Evolutionary conservation across 2,113 vertebrate species (phyloP), one percentile per base, ranked within the genome.

Genomic region (Anarhynchus alexandrinus): DNA sequence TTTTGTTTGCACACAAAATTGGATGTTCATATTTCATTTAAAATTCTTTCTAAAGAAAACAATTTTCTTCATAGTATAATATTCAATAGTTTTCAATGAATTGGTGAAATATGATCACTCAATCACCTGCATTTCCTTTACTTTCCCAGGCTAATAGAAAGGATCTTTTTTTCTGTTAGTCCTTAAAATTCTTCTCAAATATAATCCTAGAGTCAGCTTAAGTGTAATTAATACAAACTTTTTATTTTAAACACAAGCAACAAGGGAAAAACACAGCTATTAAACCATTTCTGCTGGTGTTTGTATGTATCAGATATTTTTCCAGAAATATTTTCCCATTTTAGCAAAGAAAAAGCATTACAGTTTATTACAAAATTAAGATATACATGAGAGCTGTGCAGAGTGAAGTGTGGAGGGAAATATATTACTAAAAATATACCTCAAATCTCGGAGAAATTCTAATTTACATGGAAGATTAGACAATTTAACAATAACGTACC

Each of bases 111-210:
- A 76, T 49, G 94, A 98, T 97, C 97, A 38, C 81, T 84, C 15
- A 3, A 93, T 98, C 98, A 98, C 97, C 98, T 98, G 98, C 52
- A 12, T 83, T 93, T 96, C 73, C 92, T 97, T 97, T 94, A 87
- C 92, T 98, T 98, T 98, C 98, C 98, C 98, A 98, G 95, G 97
- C 93, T 92, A 81, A 84, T 95, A 93, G 92, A 97, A 98, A 97
- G 86, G 54, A 54, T 21, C 55, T 86, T 92, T 94, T 93, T 94
- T 43, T 67, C 92, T 92, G 58, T 84, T 94, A 97, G 97, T 96
- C 94, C 96, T 97, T 95, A 91, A 97, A 98, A 97, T 97, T 98
- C 90, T 95, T 92, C 87, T 97, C 74, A 64, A 85, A 97, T 96
- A 97, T 94, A 98, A 98, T 97, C 81, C 97, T 84, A 82, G 94